Base-by-base conservation (phyloP, 2,888 invertebrate species). In the Ormyrus rosae region DNA sequence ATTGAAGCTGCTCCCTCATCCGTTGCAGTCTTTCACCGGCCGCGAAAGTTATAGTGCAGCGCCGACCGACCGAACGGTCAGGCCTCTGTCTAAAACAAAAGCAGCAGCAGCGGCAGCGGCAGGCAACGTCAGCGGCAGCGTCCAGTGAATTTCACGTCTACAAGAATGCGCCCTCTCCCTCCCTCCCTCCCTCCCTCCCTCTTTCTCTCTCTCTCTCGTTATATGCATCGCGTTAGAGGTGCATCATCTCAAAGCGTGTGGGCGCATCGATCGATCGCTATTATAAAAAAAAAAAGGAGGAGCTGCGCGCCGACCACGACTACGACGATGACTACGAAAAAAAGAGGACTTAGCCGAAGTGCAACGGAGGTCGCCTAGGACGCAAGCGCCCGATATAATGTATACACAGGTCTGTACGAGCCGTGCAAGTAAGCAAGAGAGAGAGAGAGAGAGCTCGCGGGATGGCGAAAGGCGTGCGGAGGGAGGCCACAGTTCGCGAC, bases 401-500 rank as follows among this genome's bases (percentile, higher is more conserved):
- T 70, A 34, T 56, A 48, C 34, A 34, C 34, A 0, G 34, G 34
- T 34, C 34, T 48, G 50, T 11, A 53, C 53, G 8, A 0, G 19
- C 8, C 9, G 50, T n/a, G 51, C 51, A 9, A 72, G 34, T 51
- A 11, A 11, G 6, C 5, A 9, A 5, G 51, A 5, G 78, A 80
- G 81, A 79, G 79, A 61, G 84, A 82, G 77, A 80, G 83, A 83
- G 83, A 58, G 50, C 61, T 72, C 78, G 78, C 73, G 78, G 73
- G 78, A 68, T 63, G 63, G 61, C 34, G 48, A 71, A 71, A 78
- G 64, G 51, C 71, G 60, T 53, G 53, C 46, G 11, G 8, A 68
- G 82, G 70, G 72, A 79, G 64, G 84, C 85, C 84, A 84, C 85
- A 87, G 71, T 86, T 86, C 88, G 86, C 87, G 87, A 86, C 88